phyloP scores from a whole-genome alignment of 2,113 vertebrate genomes.

The Zeus faber region DNA sequence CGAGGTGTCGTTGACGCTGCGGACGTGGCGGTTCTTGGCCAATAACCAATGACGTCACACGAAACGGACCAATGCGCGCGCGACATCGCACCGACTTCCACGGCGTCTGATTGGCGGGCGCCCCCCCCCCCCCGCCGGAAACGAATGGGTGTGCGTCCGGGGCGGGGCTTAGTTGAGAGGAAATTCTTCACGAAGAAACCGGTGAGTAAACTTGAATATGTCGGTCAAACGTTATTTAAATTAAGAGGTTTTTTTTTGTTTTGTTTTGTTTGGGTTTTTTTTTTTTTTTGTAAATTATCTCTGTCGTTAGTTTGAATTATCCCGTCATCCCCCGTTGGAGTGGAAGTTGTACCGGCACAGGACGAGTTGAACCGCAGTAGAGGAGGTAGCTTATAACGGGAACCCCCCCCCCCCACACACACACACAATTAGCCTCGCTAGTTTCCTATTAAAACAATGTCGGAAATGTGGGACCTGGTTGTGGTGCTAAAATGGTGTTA shows the following conservation, averaged over 20 bases:
- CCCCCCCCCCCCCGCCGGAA: slow-evolving; percentile 55
- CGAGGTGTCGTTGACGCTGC: slow-evolving; percentile 53
- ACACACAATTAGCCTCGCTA: too few relatives aligned
- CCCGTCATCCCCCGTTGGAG: too few relatives aligned
- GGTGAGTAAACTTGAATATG: slow-evolving; percentile 40
- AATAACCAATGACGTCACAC: slow-evolving; percentile 60
- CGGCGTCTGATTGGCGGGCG: slow-evolving; percentile 32
- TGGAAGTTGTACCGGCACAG: too few relatives aligned
- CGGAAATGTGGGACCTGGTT: too few relatives aligned
- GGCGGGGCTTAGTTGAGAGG: slow-evolving; percentile 33
- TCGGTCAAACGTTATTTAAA: background rate
- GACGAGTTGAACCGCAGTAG: too few relatives aligned
- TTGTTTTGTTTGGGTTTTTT: background rate
- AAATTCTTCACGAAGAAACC: slow-evolving; percentile 51
- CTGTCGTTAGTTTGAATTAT: too few relatives aligned
- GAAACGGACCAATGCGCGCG: slow-evolving; percentile 68
- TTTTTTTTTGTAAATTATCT: too few relatives aligned
- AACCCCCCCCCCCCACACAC: too few relatives aligned
- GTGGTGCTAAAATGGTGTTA: too few relatives aligned
- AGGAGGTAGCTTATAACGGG: too few relatives aligned
- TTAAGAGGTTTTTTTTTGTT: too few relatives aligned
- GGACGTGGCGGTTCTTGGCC: slow-evolving; percentile 78
- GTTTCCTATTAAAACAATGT: too few relatives aligned
- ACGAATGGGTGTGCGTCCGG: slow-evolving; percentile 67
- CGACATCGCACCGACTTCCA: slow-evolving; percentile 49